Evolutionary conservation across 1,140 invertebrate species (phyloP).

Genomic region (Dryas iulia): DNA sequence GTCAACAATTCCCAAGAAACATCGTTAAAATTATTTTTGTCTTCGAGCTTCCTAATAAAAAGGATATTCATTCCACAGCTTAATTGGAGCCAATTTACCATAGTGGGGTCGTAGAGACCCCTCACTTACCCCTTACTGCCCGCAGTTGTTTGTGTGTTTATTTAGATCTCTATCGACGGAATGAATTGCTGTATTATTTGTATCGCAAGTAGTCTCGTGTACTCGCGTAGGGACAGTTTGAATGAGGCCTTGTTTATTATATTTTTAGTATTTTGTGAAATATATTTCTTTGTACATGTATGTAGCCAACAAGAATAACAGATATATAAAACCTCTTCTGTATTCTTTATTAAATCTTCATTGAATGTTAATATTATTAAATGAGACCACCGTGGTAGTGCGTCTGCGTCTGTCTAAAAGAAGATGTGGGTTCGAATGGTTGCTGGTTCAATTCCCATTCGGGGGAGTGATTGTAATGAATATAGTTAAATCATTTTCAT

Average conservation of each 20-base stretch:
- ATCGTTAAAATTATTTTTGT: background rate
- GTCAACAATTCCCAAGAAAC: too few relatives aligned
- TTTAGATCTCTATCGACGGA: background rate
- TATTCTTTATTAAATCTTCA: too few relatives aligned
- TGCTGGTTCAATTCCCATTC: too few relatives aligned
- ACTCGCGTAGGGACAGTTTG: background rate
- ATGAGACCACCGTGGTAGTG: too few relatives aligned
- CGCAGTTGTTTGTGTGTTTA: background rate
- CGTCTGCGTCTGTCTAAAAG: too few relatives aligned
- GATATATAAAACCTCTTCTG: too few relatives aligned
- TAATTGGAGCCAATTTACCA: background rate
- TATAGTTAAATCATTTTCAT: too few relatives aligned
- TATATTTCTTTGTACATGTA: background rate
- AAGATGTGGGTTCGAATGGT: too few relatives aligned
- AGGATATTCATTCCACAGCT: background rate
- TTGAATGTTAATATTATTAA: too few relatives aligned
- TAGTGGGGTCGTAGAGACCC: background rate
- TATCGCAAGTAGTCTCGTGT: background rate
- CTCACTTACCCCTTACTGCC: too few relatives aligned
- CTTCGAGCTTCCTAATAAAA: background rate
- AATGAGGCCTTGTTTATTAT: background rate
- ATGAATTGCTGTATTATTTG: background rate
- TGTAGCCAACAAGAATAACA: too few relatives aligned
- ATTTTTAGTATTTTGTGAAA: background rate
- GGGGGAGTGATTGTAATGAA: too few relatives aligned